phyloP scores from a whole-genome alignment of 2,113 vertebrate genomes.

The Prionailurus viverrinus region DNA sequence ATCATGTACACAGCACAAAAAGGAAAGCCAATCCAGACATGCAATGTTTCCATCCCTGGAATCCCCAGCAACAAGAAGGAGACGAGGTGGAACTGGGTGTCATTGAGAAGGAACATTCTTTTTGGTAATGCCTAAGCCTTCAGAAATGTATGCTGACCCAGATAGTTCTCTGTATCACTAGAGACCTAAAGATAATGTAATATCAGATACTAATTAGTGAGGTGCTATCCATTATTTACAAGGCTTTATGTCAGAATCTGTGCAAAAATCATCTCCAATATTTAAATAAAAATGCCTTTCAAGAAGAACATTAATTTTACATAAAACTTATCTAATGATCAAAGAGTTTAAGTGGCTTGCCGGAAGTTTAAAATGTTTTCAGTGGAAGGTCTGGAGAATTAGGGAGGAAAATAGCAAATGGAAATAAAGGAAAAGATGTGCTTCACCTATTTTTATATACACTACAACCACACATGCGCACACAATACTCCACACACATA shows the following conservation, averaged over 20 bases:
- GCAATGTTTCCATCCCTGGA: conserved; percentile 67
- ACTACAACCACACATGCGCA: no score
- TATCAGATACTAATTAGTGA: background rate
- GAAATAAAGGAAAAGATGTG: background rate
- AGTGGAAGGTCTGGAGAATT: background rate
- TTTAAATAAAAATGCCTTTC: background rate
- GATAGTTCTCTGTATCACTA: background rate
- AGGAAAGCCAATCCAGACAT: conserved; percentile 74
- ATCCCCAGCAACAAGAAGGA: conserved; percentile 69
- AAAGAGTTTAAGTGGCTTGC: background rate
- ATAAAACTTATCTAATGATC: background rate
- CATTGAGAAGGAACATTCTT: conserved; percentile 41
- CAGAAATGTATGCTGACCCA: background rate
- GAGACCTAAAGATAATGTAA: background rate
- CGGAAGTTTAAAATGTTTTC: background rate
- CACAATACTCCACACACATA: background rate
- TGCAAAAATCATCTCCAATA: background rate
- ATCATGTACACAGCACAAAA: conserved; percentile 75
- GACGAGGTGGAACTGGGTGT: conserved; percentile 23
- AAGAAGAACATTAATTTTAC: background rate
- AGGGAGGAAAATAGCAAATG: background rate
- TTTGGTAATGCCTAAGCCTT: background rate
- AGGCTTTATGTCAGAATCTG: background rate
- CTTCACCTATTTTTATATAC: background rate
- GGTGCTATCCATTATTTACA: background rate